Conservation (phyloP, 2,888 invertebrate species). For the Coelopa pilipes region DNA sequence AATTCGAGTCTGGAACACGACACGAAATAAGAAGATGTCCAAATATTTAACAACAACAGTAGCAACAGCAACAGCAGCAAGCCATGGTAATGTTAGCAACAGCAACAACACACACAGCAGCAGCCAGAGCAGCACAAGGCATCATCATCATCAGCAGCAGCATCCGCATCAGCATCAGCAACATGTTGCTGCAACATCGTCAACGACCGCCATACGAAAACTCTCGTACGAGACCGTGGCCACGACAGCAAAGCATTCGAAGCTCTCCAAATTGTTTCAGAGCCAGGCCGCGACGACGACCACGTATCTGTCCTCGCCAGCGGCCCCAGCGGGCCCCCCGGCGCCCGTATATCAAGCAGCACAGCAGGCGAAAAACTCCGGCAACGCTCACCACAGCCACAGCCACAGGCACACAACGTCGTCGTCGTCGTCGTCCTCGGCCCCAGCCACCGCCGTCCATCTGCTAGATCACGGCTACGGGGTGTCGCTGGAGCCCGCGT, state of each 20-base stretch:
- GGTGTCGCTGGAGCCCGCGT: conserved; percentile 74
- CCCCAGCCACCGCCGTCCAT: conserved; percentile 67
- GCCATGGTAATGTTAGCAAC: conserved; percentile 43
- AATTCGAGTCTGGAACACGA: conserved; percentile 22
- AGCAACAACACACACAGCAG: conserved; percentile 44
- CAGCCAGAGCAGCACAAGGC: conserved; percentile 39
- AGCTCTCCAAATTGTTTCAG: conserved; percentile 37
- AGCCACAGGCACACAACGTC: no score
- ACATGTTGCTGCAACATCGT: conserved; percentile 39
- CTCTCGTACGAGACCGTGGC: conserved; percentile 51
- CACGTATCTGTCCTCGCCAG: conserved; percentile 34
- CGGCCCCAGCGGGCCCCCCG: conserved; percentile 38
- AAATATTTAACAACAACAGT: conserved; percentile 57
- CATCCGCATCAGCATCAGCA: conserved; percentile 44
- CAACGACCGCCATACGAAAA: conserved; percentile 54
- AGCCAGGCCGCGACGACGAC: conserved; percentile 29
- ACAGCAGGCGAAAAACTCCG: conserved; percentile 41
- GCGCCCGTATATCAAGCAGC: conserved; percentile 45
- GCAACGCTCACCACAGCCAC: conserved; percentile 45
- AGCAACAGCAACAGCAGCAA: conserved; percentile 50
- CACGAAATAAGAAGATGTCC: conserved; percentile 52
- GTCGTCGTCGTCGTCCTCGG: conserved; percentile 18
- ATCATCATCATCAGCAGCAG: conserved; percentile 43
- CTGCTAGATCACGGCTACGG: conserved; percentile 89
- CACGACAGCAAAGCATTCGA: conserved; percentile 25